Conservation (phyloP, 2,888 invertebrate species). For the Ditylenchus weischeri region DNA sequence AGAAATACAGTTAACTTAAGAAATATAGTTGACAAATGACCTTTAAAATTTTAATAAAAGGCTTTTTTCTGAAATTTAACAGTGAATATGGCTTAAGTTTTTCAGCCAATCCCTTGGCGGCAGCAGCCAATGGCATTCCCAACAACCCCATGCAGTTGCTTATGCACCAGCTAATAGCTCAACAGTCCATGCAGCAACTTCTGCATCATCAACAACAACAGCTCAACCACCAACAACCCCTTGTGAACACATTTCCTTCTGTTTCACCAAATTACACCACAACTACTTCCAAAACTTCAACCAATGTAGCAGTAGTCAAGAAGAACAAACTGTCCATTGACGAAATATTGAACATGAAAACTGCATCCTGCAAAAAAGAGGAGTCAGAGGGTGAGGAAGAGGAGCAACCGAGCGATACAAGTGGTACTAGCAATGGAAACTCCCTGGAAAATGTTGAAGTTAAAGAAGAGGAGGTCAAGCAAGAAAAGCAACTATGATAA, state of each 20-base stretch:
- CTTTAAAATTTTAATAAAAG: no score
- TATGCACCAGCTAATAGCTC: background rate
- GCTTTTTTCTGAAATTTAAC: no score
- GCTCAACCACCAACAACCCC: background rate
- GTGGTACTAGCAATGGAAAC: background rate
- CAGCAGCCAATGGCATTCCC: background rate
- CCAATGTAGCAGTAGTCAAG: background rate
- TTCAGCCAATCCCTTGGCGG: background rate
- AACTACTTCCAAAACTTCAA: no score
- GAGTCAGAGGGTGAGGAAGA: background rate
- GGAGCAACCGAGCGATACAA: conserved; percentile 3
- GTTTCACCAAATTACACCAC: background rate
- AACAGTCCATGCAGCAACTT: conserved; percentile 4
- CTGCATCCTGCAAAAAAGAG: background rate
- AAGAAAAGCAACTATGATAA: background rate
- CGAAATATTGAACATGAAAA: conserved; percentile 7
- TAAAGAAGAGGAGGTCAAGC: conserved; percentile 7
- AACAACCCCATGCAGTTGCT: conserved; percentile 5
- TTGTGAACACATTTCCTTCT: background rate
- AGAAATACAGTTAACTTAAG: no score
- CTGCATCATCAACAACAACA: conserved; percentile 5
- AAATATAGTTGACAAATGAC: no score
- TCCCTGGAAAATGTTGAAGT: background rate
- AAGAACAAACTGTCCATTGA: conserved; percentile 7
- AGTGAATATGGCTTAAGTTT: no score